phyloP scores from a whole-genome alignment of 2,888 invertebrate species.

The Lasiommata megera region DNA sequence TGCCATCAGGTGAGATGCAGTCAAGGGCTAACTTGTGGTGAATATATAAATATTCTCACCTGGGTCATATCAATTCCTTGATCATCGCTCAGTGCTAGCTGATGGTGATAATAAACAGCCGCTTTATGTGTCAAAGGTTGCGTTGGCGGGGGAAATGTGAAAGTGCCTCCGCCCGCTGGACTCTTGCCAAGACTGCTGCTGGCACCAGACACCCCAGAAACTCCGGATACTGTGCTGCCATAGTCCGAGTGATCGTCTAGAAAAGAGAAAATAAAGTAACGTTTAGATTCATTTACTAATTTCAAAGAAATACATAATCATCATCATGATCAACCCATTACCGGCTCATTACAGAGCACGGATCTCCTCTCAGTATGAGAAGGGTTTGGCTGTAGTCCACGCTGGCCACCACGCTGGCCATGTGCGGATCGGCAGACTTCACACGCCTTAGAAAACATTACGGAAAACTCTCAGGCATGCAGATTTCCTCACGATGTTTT shows the following conservation, averaged over 20 bases:
- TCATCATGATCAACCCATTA: too few species aligned
- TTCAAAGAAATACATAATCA: too few species aligned
- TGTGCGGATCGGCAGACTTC: too few species aligned
- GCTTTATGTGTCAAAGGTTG: conserved; percentile 88
- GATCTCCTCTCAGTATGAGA: too few species aligned
- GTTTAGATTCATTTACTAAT: neutral
- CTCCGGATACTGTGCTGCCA: conserved; percentile 83
- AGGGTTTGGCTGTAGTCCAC: too few species aligned
- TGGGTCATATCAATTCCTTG: conserved; percentile 94
- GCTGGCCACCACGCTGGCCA: too few species aligned
- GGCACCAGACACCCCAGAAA: conserved; percentile 78
- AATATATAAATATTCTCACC: conserved; percentile 55
- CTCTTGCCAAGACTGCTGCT: conserved; percentile 84
- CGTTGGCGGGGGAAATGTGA: conserved; percentile 87
- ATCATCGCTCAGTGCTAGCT: conserved; percentile 91
- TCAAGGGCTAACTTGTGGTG: too few species aligned
- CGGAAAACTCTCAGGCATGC: too few species aligned
- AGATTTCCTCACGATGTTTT: too few species aligned
- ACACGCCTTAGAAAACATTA: too few species aligned
- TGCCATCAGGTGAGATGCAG: too few species aligned
- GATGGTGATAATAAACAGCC: conserved; percentile 90
- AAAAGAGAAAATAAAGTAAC: conserved; percentile 6
- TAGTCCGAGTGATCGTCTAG: conserved; percentile 86
- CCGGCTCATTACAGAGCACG: too few species aligned
- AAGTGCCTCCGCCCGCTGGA: conserved; percentile 83